Conservation (phyloP, 2,888 invertebrate species). For the Drosophila setosimentum region DNA sequence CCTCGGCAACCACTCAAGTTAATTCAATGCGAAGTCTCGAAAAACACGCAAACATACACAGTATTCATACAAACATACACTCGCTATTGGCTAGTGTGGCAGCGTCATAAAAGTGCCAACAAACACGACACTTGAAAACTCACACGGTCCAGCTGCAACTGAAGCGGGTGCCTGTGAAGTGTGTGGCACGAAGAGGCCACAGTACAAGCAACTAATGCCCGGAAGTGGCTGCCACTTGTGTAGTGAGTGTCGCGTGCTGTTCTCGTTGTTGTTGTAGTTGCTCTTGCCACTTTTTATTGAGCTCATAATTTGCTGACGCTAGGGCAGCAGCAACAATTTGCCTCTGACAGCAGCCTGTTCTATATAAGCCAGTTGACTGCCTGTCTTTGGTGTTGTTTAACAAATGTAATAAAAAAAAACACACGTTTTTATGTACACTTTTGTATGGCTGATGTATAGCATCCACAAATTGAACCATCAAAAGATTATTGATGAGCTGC, state of each 20-base stretch:
- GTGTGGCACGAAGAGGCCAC: slow-evolving; percentile 15
- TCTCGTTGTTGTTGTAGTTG: slow-evolving; percentile 18
- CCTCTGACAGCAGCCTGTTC: slow-evolving; percentile 39
- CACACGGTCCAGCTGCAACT: slow-evolving; percentile 20
- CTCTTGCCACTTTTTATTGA: slow-evolving; percentile 58
- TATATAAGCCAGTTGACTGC: slow-evolving; percentile 6
- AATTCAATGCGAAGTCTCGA: slow-evolving; percentile 62
- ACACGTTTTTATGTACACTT: neutral
- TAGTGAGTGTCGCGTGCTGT: slow-evolving; percentile 53
- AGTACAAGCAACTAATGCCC: slow-evolving; percentile 49
- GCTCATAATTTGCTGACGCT: slow-evolving; percentile 70
- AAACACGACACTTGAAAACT: slow-evolving; percentile 42
- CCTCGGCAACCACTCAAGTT: slow-evolving; percentile 60
- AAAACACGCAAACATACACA: slow-evolving; percentile 5
- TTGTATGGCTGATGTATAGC: neutral
- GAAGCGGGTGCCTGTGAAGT: neutral
- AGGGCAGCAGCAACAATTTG: slow-evolving; percentile 39
- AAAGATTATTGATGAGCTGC: slow-evolving; percentile 48
- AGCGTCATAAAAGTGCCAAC: slow-evolving; percentile 38
- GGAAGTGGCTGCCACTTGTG: slow-evolving; percentile 61
- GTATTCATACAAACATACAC: slow-evolving; percentile 24
- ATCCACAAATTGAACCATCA: slow-evolving; percentile 38
- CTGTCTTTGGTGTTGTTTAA: neutral
- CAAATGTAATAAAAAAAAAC: neutral
- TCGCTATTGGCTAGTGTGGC: slow-evolving; percentile 30